Evolutionary conservation across 2,888 invertebrate species (phyloP).

Genomic region (Odontocolon sp.): DNA sequence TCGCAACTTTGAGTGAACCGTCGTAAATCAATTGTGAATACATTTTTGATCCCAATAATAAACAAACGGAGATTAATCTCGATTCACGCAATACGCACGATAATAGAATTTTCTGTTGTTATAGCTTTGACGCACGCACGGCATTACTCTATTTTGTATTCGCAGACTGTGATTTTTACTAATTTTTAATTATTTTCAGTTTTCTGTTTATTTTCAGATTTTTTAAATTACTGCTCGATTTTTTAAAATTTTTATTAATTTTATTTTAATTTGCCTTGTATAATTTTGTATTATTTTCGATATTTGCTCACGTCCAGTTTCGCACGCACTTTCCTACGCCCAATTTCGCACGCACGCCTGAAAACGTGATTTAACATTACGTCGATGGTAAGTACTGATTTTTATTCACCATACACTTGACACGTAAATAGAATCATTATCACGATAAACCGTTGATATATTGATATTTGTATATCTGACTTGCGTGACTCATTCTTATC

Average conservation of each 20-base stretch:
- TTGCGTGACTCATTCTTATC: background rate
- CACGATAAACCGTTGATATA: background rate
- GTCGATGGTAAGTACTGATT: slow-evolving; percentile 71
- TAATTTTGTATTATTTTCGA: slow-evolving; percentile 43
- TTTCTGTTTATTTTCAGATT: slow-evolving; percentile 33
- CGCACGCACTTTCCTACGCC: slow-evolving; percentile 65
- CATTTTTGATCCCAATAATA: background rate
- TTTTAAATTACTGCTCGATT: slow-evolving; percentile 12
- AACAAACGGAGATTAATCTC: slow-evolving; percentile 33
- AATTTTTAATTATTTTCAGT: slow-evolving; percentile 41
- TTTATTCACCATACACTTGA: background rate
- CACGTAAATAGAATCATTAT: background rate
- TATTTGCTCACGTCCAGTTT: slow-evolving; percentile 59
- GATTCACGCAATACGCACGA: slow-evolving; percentile 45
- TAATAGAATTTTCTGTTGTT: slow-evolving; percentile 10
- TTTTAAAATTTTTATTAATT: slow-evolving; percentile 1
- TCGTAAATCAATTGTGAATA: slow-evolving; percentile 33
- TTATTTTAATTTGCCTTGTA: slow-evolving; percentile 6
- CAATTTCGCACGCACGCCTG: slow-evolving; percentile 67
- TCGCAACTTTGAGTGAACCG: background rate
- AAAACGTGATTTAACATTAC: slow-evolving; percentile 67
- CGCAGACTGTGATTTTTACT: background rate
- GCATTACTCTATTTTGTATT: background rate
- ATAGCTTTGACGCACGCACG: slow-evolving; percentile 20
- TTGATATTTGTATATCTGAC: background rate